A percentile compares a stretch with the other conserved stretches of the same genome.
Evolutionary conservation across 1,140 invertebrate genomes (phyloP).

Genomic region (Leptonema lineaticorne): DNA sequence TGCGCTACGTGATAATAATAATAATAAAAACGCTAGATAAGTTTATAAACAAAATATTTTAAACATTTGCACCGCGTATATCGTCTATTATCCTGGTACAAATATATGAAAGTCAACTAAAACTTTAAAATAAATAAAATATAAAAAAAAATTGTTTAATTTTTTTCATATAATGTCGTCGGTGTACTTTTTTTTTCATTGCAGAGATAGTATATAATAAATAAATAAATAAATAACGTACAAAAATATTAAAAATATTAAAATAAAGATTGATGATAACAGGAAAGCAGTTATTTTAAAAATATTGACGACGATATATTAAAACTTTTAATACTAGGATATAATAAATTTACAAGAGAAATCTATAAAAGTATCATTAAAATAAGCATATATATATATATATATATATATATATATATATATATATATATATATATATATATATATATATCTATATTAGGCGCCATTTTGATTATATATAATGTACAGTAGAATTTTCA

Average conservation of each 20-base stretch:
- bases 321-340: no score
- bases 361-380: background rate
- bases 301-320: no score
- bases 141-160: background rate
- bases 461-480: no score
- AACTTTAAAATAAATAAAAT: slow-evolving; percentile 13
- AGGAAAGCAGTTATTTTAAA: no score
- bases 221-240: no score
- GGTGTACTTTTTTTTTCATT: background rate
- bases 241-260: no score
- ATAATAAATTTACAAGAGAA: background rate
- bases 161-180: no score
- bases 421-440: background rate
- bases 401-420: background rate
- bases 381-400: background rate
- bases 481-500: no score
- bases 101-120: slow-evolving; percentile 3
- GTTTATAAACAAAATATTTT: slow-evolving; percentile 11
- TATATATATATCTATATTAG: no score
- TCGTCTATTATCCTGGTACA: slow-evolving; percentile 3
- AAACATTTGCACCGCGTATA: background rate
- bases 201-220: no score
- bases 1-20: background rate
- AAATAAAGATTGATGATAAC: no score
- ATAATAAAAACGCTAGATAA: background rate